A percentile compares a stretch with the other conserved stretches of the same genome.
phyloP scores from a whole-genome alignment of 2,113 vertebrate genomes.

The Mesocricetus auratus region DNA sequence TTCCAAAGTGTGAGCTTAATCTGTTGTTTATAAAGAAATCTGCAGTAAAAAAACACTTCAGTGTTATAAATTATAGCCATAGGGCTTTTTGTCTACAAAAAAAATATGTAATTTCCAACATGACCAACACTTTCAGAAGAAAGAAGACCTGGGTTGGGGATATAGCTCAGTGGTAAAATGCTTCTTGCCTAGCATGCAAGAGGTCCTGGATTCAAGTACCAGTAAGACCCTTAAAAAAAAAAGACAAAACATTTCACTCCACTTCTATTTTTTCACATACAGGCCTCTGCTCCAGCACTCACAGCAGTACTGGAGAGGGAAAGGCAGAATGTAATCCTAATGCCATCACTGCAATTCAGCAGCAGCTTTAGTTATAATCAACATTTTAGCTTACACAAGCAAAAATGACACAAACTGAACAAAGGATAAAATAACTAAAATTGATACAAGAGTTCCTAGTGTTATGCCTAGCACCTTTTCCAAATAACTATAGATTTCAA shows the following conservation, averaged over 20 bases:
- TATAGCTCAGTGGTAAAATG: not conserved
- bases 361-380: slow-evolving; percentile 62
- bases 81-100: slow-evolving; percentile 21
- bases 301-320: not conserved
- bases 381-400: slow-evolving; percentile 64
- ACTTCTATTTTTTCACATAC: slow-evolving; percentile 38
- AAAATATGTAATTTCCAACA: slow-evolving; percentile 21
- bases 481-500: slow-evolving; percentile 9
- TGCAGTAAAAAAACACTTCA: slow-evolving; percentile 21
- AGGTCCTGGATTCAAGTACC: not conserved
- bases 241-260: slow-evolving; percentile 5
- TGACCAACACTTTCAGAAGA: slow-evolving; percentile 26
- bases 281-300: not conserved
- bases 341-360: slow-evolving; percentile 51
- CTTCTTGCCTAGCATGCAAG: not conserved
- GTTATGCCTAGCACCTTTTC: not conserved
- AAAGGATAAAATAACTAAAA: slow-evolving; percentile 68
- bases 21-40: slow-evolving; percentile 3
- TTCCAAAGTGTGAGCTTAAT: slow-evolving; percentile 56
- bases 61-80: slow-evolving; percentile 23
- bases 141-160: not conserved
- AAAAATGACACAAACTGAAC: slow-evolving; percentile 73
- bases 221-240: slow-evolving; percentile 1
- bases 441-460: not conserved
- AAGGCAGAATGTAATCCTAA: slow-evolving; percentile 30